Conservation (phyloP, 1,140 invertebrate species). For the Aphis gossypii region DNA sequence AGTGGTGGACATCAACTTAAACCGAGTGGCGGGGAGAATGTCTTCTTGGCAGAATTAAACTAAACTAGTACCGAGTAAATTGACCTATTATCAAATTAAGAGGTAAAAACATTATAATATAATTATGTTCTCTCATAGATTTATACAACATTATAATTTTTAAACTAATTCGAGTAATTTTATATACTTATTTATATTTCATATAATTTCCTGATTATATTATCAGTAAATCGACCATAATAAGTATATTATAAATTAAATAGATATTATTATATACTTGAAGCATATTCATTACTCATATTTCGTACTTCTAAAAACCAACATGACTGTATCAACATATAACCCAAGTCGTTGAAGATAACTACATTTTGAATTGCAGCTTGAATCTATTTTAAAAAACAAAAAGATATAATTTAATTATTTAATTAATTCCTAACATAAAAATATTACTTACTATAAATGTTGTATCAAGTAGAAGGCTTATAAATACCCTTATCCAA, state of each 20-base stretch:
- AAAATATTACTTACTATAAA: background rate
- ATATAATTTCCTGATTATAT: too few relatives aligned
- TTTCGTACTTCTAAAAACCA: background rate
- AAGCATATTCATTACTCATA: background rate
- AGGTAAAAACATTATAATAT: too few relatives aligned
- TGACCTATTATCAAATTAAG: too few relatives aligned
- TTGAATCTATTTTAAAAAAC: background rate
- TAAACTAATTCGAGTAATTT: too few relatives aligned
- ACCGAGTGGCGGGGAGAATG: too few relatives aligned
- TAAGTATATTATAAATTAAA: background rate
- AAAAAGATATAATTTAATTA: background rate
- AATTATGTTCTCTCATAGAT: too few relatives aligned
- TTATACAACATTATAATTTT: too few relatives aligned
- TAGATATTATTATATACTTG: background rate
- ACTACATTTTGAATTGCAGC: background rate
- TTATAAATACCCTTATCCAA: background rate
- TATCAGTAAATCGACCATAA: background rate
- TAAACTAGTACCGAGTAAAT: too few relatives aligned
- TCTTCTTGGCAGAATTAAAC: too few relatives aligned
- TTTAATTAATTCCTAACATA: background rate
- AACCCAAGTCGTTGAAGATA: background rate
- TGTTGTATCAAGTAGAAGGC: background rate
- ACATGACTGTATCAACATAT: background rate
- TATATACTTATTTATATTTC: too few relatives aligned
- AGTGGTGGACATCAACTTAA: too few relatives aligned